phyloP scores from a whole-genome alignment of 2,797 vertebrate species.

The Decapterus maruadsi region DNA sequence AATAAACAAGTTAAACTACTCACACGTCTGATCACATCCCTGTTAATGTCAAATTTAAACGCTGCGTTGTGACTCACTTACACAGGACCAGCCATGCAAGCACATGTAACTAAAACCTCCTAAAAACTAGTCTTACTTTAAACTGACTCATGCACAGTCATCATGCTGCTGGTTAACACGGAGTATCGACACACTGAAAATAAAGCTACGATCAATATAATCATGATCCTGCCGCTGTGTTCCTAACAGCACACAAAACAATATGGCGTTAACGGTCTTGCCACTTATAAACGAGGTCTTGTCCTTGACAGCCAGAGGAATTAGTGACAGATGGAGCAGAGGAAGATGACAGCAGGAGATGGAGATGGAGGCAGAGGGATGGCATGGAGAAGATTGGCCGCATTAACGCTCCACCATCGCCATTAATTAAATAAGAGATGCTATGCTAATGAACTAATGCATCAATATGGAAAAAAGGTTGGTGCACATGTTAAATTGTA shows the following conservation, averaged over 20 bases:
- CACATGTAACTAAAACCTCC: neutral
- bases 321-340: constrained; percentile 55
- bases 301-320: constrained; percentile 31
- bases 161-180: too few relatives aligned
- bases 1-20: neutral
- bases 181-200: too few relatives aligned
- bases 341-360: constrained; percentile 41
- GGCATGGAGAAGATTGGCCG: neutral
- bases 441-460: neutral
- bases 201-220: too few relatives aligned
- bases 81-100: neutral
- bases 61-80: neutral
- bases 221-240: neutral
- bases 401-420: neutral
- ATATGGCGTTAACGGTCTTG: constrained; percentile 7
- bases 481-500: neutral
- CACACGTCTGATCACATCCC: neutral
- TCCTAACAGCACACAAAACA: neutral
- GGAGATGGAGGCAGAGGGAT: constrained; percentile 3
- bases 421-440: constrained; percentile 10
- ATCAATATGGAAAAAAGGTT: neutral
- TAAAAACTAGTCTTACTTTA: neutral
- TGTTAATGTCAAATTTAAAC: neutral
- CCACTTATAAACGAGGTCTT: constrained; percentile 1
- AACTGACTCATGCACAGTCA: neutral